Base-by-base conservation (phyloP, 2,888 invertebrate genomes). In the Lochmaea capreae region DNA sequence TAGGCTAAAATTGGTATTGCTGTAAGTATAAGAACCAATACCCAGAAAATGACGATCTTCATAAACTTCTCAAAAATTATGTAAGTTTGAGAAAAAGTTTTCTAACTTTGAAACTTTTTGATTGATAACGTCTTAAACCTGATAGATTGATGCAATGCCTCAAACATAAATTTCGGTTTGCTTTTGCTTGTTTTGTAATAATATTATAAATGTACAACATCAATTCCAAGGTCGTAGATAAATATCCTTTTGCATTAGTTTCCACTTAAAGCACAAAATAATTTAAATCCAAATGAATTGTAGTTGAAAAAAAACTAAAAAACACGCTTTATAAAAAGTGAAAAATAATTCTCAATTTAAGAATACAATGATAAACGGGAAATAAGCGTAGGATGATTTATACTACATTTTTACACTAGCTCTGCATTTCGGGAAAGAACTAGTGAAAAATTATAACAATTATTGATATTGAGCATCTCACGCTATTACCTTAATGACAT, bases 131-230 rank as follows among this genome's bases (percentile, higher is more conserved):
- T 81, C 81, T 81, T 81, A 83, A 84, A 82, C 78, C 81, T 84
- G 85, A 85, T 84, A 83, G 84, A 84, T 84, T 81, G 79, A 79
- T 76, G 76, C 80, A 78, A 78, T 81, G 83, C 80, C 82, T 46
- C 83, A 83, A 83, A 83, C 81, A 78, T 76, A 83, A 85, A 85
- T 80, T 84, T 85, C 33, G 82, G 83, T 83, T 82, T 83, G 81
- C 82, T 82, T 82, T 83, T 82, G 82, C 82, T 81, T 82, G 81
- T 82, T 82, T 81, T 77, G 80, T 81, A 80, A 83, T 84, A 84
- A 85, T 85, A 84, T 84, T 82, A 82, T 83, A 85, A 85, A 85
- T 85, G 85, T 82, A 82, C 80, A 81, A 81, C 82, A 85, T 85
- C 85, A 85, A 85, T 85, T 84, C 43, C 8, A 26, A 62, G 39